Evolutionary conservation across 2,888 invertebrate species (phyloP).

Genomic region (Acanthococcus lagerstroemiae): DNA sequence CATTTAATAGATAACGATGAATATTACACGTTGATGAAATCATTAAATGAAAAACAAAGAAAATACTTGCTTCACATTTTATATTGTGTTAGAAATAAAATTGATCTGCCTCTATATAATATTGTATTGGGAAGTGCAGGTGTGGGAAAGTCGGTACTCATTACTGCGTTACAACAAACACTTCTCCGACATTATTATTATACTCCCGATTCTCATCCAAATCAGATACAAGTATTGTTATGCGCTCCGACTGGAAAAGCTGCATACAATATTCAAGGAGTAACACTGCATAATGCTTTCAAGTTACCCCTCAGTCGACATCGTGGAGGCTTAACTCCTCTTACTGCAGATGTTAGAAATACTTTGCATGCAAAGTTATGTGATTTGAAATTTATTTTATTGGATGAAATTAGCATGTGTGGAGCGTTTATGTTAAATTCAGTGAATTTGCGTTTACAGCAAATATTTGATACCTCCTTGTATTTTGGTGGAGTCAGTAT

Average conservation of each 20-base stretch:
- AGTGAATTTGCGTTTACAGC: background rate
- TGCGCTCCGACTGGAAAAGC: too few relatives aligned
- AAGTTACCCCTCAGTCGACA: too few relatives aligned
- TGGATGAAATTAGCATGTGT: background rate
- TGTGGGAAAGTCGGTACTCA: background rate
- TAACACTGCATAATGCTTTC: too few relatives aligned
- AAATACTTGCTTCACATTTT: background rate
- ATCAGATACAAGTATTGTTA: too few relatives aligned
- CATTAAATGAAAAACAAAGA: slow-evolving; percentile 1
- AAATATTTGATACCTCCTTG: background rate
- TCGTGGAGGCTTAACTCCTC: too few relatives aligned
- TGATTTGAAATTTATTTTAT: too few relatives aligned
- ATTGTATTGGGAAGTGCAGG: background rate
- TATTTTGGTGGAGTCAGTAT: too few relatives aligned
- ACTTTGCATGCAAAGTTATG: too few relatives aligned
- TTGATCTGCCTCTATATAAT: background rate
- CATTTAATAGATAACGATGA: background rate
- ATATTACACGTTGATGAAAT: background rate
- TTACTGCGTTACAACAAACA: background rate
- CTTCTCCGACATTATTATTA: background rate
- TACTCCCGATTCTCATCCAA: background rate
- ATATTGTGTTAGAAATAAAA: background rate
- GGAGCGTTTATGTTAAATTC: background rate
- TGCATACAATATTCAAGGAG: too few relatives aligned
- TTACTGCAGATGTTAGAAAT: too few relatives aligned